phyloP scores from a whole-genome alignment of 2,113 vertebrate genomes.

The Pongo abelii region DNA sequence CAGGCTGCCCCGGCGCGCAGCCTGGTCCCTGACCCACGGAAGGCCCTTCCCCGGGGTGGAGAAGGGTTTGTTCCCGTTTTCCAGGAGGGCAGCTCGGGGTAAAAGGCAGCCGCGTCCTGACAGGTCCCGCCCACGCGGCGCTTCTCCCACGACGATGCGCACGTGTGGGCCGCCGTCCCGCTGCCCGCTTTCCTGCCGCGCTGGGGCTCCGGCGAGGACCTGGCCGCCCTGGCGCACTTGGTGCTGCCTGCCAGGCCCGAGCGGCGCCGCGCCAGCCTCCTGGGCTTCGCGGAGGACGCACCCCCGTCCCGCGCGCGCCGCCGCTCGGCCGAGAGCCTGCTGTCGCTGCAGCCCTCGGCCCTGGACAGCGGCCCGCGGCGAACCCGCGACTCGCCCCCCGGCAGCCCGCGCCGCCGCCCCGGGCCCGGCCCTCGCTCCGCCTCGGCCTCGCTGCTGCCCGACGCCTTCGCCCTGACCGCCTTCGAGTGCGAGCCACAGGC shows the following conservation, averaged over 20 bases:
- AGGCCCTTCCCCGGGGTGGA: background rate
- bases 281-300: conserved; percentile 87
- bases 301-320: conserved; percentile 86
- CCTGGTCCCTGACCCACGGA: background rate
- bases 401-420: conserved; percentile 85
- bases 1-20: background rate
- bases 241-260: conserved; percentile 85
- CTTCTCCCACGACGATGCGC: conserved; percentile 94
- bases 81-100: background rate
- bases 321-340: conserved; percentile 89
- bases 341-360: conserved; percentile 84
- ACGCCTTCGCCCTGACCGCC: conserved; percentile 88
- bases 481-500: conserved; percentile 91
- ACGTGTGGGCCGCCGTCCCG: conserved; percentile 90
- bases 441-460: conserved; percentile 86
- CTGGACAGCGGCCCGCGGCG: conserved; percentile 82
- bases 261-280: conserved; percentile 86
- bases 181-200: conserved; percentile 90
- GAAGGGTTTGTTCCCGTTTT: background rate
- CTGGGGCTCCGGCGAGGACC: conserved; percentile 92
- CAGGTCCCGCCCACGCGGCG: conserved; percentile 95
- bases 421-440: conserved; percentile 79
- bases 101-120: conserved; percentile 59
- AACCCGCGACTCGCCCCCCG: conserved; percentile 81
- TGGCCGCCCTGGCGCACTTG: conserved; percentile 84